Base-by-base conservation (phyloP, 2,888 invertebrate genomes). In the Adineta ricciae region DNA sequence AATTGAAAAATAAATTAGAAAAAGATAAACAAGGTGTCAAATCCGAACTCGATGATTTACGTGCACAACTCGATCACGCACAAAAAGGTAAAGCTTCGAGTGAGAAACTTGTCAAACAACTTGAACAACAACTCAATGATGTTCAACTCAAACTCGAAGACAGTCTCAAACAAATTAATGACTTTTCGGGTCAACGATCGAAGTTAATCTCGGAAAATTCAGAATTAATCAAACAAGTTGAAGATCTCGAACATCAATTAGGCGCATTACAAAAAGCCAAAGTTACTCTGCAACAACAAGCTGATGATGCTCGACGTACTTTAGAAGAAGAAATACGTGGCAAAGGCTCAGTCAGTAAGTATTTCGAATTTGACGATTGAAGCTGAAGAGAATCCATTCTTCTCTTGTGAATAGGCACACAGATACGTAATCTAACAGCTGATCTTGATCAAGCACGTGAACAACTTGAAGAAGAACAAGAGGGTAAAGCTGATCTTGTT, bases 1-100 rank as follows among this genome's bases (percentile, higher is more conserved):
- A 83, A 54, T 83, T 83, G n/a, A 86, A 85, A 84, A 85, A 85
- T 36, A 64, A 50, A 82, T 94, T 96, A 93, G 99, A 99, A 93
- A 99, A 99, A 93, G 99, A 99, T 92, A 97, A 96, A 93, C 94
- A 95, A 92, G 95, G 96, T 93, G 94, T 96, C 93, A 96, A 95
- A 92, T 94, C 95, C 92, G 98, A 99, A 93, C 93, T 96, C 92
- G 98, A 98, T 92, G 98, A 99, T 92, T 94, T 97, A 91, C 95
- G 96, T 91, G 94, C 95, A 90, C 95, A 95, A 92, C 94, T 96
- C 92, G 97, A 99, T 93, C 96, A 97, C 92, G 93, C 97, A 92
- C 94, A 94, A 93, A 97, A 97, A 93, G 96, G 96, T 93, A 97
- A 97, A 95, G 96, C 97, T 95, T 52, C 78, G 91, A 95, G 96